A percentile compares a stretch with the other conserved stretches of the same genome.
Evolutionary conservation across 2,113 vertebrate species (phyloP).

Genomic region (Puffinus mauretanicus): DNA sequence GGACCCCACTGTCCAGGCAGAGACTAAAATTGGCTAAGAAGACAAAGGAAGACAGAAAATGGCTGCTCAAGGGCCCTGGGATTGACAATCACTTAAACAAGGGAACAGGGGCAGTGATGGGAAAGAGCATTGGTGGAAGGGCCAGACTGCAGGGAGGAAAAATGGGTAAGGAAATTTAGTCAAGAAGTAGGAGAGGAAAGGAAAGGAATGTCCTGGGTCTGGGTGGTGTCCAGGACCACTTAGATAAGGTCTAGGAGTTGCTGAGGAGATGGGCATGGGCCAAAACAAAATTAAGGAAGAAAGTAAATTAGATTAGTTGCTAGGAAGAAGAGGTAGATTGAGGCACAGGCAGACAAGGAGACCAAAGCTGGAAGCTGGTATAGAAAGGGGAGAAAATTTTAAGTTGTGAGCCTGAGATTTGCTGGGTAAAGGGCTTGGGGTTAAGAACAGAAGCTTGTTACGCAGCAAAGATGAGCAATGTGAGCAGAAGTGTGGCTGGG

Average conservation of each 20-base stretch:
- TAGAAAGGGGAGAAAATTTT: not conserved
- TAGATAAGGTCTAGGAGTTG: not conserved
- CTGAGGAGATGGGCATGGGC: fast-evolving
- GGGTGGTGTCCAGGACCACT: no score
- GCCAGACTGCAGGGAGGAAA: not conserved
- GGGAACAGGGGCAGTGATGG: not conserved
- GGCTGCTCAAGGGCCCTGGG: not conserved
- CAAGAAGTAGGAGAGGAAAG: not conserved
- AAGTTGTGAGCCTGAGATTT: not conserved
- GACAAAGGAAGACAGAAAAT: not conserved
- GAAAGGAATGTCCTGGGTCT: not conserved
- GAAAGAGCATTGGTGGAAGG: not conserved
- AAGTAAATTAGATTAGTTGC: not conserved
- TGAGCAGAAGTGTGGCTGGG: not conserved
- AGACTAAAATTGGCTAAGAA: not conserved
- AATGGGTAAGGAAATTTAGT: not conserved
- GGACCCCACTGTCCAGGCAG: not conserved
- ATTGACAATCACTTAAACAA: not conserved
- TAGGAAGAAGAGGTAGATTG: not conserved
- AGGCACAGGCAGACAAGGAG: not conserved
- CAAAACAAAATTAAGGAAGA: not conserved
- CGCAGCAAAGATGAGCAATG: not conserved
- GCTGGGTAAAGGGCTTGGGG: not conserved
- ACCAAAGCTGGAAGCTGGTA: not conserved
- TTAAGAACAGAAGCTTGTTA: not conserved